Evolutionary conservation across 2,797 vertebrate genomes (phyloP).

Genomic region (Acrocephalus scirpaceus): DNA sequence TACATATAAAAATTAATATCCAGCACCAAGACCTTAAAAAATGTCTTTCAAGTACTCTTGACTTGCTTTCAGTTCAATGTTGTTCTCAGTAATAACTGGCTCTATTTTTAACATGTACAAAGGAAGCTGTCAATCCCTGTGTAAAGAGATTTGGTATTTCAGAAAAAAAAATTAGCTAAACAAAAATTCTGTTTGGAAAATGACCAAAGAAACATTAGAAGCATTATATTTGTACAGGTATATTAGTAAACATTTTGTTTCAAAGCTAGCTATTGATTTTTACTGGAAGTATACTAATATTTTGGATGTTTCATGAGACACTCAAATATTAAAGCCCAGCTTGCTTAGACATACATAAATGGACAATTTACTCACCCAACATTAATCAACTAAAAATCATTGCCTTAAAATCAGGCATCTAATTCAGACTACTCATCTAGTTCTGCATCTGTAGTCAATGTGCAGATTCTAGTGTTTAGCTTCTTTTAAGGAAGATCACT

Average conservation of each 20-base stretch:
- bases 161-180: neutral
- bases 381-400: neutral
- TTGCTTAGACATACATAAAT: neutral
- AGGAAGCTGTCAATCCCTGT: neutral
- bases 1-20: conserved; percentile 21
- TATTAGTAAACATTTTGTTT: neutral
- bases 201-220: neutral
- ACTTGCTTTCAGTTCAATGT: conserved; percentile 28
- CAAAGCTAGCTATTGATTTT: neutral
- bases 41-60: conserved; percentile 27
- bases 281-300: neutral
- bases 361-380: neutral
- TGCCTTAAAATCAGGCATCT: neutral
- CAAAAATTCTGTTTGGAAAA: neutral
- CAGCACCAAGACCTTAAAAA: conserved; percentile 15
- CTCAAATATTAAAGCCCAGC: neutral
- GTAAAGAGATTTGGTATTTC: neutral
- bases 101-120: conserved; percentile 46
- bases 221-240: neutral
- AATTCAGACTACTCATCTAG: neutral
- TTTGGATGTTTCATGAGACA: neutral
- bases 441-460: neutral
- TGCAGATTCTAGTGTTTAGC: neutral
- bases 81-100: conserved; percentile 12
- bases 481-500: neutral